These are phyloP conservation scores for Mormyrus lacerda DNA, from an alignment of 2,113 vertebrate species.

Conservation along the genomic window DNA sequence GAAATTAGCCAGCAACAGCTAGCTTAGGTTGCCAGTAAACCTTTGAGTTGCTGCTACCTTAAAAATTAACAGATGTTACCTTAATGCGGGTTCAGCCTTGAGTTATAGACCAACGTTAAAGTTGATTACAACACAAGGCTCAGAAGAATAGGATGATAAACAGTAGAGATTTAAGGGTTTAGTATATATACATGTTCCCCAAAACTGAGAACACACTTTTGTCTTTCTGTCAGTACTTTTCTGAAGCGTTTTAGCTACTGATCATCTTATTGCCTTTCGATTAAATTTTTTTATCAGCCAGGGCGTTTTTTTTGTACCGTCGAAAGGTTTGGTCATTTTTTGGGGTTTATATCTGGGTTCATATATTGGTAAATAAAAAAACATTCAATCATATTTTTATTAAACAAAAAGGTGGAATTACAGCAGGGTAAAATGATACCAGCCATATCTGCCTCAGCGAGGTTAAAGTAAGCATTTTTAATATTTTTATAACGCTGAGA, in stretches of 20 bases:
- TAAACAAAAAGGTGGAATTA: conserved; percentile 22
- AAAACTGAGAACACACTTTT: neutral
- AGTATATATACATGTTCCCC: neutral
- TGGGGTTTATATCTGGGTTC: neutral
- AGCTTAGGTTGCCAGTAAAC: neutral
- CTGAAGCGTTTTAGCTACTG: neutral
- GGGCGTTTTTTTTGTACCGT: neutral
- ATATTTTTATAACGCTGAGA: conserved; percentile 50
- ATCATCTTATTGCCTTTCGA: neutral
- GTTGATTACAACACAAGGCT: neutral
- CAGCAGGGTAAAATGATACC: neutral
- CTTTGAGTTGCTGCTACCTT: neutral
- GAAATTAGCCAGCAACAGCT: neutral
- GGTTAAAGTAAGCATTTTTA: conserved; percentile 36
- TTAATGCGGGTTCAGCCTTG: neutral
- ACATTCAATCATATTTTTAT: conserved; percentile 3
- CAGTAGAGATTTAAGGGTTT: neutral
- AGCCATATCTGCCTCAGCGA: neutral
- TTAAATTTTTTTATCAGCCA: neutral
- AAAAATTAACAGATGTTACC: neutral
- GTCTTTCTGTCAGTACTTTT: neutral
- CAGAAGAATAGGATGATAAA: neutral
- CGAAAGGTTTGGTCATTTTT: neutral
- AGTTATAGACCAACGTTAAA: neutral
- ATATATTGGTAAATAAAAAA: neutral